phyloP scores from a whole-genome alignment of 2,888 invertebrate genomes.

The Clitarchus hookeri region DNA sequence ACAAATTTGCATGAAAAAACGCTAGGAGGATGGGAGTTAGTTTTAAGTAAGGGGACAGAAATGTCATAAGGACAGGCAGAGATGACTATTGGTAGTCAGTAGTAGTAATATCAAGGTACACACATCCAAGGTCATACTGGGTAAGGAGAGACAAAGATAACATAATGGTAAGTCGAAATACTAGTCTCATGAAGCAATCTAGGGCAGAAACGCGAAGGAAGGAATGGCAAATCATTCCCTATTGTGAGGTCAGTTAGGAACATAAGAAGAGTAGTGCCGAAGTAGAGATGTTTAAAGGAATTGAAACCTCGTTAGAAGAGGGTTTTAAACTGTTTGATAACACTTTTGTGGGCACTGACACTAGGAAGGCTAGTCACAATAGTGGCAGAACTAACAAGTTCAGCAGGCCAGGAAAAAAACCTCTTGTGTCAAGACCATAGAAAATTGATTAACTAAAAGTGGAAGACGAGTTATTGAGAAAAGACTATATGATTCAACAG shows the following conservation, averaged over 20 bases:
- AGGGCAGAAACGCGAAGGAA: not conserved
- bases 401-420: too few relatives aligned
- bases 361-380: too few relatives aligned
- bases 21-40: not conserved
- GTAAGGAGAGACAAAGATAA: not conserved
- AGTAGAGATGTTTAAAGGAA: too few relatives aligned
- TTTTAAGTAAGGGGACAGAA: not conserved
- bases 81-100: not conserved
- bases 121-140: not conserved
- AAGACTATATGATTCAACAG: not conserved
- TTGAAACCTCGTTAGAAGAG: not conserved
- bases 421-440: not conserved
- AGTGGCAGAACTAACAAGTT: too few relatives aligned
- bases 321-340: not conserved
- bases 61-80: not conserved
- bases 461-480: not conserved
- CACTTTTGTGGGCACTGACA: not conserved
- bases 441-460: not conserved
- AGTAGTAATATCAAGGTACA: not conserved
- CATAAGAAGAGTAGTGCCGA: too few relatives aligned
- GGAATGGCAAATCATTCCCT: not conserved
- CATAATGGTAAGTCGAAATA: not conserved
- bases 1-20: not conserved
- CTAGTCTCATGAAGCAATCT: too few relatives aligned
- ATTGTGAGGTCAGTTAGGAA: too few relatives aligned